Percentiles rank a stretch among this genome's conserved stretches.
phyloP scores from a whole-genome alignment of 2,888 invertebrate species.

The Pristionchus fissidentatus region DNA sequence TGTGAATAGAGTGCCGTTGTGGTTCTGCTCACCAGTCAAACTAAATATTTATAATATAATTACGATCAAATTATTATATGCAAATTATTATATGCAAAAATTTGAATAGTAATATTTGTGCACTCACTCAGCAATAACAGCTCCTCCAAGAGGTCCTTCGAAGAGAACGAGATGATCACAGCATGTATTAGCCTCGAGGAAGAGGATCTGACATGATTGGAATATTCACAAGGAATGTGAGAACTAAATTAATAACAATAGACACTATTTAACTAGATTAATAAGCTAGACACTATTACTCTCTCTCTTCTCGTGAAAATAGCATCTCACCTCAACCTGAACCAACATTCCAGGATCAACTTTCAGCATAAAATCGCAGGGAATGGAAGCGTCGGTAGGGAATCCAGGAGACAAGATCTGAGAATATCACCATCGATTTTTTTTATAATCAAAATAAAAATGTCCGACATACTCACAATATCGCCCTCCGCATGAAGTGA shows the following conservation, averaged over 20 bases:
- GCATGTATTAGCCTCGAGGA: background rate
- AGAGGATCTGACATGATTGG: background rate
- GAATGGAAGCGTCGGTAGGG: background rate
- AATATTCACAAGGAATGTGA: no score
- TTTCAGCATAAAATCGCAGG: background rate
- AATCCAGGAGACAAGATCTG: background rate
- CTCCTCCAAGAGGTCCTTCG: background rate
- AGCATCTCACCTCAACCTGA: background rate
- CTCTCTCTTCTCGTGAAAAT: no score
- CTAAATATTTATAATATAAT: no score
- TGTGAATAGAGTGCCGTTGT: background rate
- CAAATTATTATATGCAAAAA: no score
- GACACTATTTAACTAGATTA: background rate
- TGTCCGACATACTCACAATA: background rate
- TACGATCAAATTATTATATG: no score
- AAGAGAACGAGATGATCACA: background rate
- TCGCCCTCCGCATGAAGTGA: background rate
- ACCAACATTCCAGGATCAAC: background rate
- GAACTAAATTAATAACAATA: background rate
- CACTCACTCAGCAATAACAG: background rate
- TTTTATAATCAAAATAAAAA: no score
- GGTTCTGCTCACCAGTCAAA: background rate
- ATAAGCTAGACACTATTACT: no score
- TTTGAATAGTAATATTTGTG: no score
- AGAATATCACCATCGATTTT: background rate